Conservation (phyloP, 2,113 vertebrate species). For the Parotia lawesii region DNA sequence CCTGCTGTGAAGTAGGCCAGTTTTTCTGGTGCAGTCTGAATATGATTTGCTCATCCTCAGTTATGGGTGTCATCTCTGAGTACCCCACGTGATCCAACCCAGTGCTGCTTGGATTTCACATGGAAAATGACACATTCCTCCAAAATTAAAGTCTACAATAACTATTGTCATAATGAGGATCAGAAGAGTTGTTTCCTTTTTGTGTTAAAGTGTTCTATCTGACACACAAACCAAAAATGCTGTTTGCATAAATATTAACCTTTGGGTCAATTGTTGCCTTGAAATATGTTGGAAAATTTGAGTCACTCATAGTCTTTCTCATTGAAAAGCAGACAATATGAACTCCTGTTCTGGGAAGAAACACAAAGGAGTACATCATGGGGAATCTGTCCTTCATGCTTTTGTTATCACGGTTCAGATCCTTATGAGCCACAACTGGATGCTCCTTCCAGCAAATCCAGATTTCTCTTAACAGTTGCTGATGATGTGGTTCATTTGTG, state of each 20-base stretch:
- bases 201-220: not conserved
- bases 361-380: not conserved
- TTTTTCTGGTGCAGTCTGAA: not conserved
- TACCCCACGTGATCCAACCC: not conserved
- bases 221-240: not conserved
- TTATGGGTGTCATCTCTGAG: not conserved
- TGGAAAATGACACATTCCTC: not conserved
- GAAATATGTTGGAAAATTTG: not conserved
- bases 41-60: not conserved
- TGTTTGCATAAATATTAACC: not conserved
- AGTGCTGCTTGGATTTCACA: not conserved
- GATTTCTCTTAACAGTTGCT: not conserved
- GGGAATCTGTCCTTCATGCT: not conserved
- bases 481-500: not conserved
- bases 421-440: not conserved
- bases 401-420: not conserved
- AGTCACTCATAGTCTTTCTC: not conserved
- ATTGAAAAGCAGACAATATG: not conserved
- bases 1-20: not conserved
- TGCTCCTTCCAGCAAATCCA: not conserved
- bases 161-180: not conserved
- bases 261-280: not conserved
- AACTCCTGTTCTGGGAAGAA: not conserved
- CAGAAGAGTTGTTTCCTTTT: not conserved
- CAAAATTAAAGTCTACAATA: not conserved